phyloP scores from a whole-genome alignment of 2,888 invertebrate genomes.

The Rotaria socialis region DNA sequence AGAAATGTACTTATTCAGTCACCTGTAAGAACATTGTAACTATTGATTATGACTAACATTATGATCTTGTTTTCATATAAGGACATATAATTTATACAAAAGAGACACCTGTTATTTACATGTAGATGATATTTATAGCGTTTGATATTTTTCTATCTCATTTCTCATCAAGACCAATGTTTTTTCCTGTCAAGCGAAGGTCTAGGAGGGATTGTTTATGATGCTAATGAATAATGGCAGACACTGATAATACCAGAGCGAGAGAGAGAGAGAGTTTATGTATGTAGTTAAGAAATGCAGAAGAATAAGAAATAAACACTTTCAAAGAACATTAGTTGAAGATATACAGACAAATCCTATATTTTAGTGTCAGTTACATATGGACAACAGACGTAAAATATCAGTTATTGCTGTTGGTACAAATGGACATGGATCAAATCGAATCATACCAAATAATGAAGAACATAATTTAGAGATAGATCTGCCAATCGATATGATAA shows the following conservation, averaged over 20 bases:
- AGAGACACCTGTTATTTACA: neutral
- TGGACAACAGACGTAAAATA: neutral
- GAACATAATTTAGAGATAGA: neutral
- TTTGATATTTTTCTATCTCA: neutral
- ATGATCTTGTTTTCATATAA: too few species aligned
- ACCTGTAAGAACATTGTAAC: neutral
- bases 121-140: neutral
- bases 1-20: neutral
- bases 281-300: neutral
- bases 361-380: neutral
- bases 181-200: neutral
- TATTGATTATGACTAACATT: too few species aligned
- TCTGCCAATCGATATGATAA: neutral
- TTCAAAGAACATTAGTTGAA: neutral
- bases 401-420: neutral
- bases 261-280: neutral
- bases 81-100: too few species aligned
- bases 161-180: neutral
- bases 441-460: neutral
- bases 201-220: neutral
- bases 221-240: neutral
- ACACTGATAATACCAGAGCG: neutral
- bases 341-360: neutral
- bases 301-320: neutral
- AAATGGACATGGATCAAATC: neutral